Conservation (phyloP, 2,888 invertebrate species). For the Tachina lurida region DNA sequence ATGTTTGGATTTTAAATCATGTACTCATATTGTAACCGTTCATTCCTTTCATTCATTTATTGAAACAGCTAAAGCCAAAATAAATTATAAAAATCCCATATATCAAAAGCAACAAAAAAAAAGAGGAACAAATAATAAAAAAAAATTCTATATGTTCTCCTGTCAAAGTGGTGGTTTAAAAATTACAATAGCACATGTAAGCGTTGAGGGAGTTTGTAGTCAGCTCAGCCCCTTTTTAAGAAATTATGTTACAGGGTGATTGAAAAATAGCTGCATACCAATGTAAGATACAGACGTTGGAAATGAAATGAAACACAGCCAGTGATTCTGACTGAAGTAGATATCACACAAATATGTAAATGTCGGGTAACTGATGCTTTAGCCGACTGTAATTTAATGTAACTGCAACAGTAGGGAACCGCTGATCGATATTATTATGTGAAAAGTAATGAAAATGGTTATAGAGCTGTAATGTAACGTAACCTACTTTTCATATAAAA, state of each 20-base stretch:
- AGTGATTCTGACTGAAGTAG: neutral
- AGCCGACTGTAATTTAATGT: too few relatives aligned
- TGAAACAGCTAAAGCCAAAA: constrained; percentile 5
- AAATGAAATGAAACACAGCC: neutral
- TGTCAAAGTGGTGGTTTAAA: constrained; percentile 66
- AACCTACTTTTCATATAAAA: too few relatives aligned
- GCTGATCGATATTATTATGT: too few relatives aligned
- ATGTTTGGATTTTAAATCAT: constrained; percentile 60
- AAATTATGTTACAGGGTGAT: constrained; percentile 6
- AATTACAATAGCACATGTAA: constrained; percentile 43
- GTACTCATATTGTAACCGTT: constrained; percentile 46
- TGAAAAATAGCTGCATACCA: neutral
- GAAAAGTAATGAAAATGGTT: too few relatives aligned
- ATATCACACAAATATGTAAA: too few relatives aligned
- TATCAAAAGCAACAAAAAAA: constrained; percentile 34
- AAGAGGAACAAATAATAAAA: constrained; percentile 37
- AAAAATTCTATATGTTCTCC: constrained; percentile 67
- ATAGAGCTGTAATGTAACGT: too few relatives aligned
- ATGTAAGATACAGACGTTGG: neutral
- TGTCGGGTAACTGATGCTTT: too few relatives aligned
- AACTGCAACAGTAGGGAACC: too few relatives aligned
- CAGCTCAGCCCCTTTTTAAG: constrained; percentile 1
- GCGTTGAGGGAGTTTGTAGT: constrained; percentile 61
- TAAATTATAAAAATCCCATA: constrained; percentile 54
- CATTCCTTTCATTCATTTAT: constrained; percentile 18